Evolutionary conservation across 2,797 vertebrate genomes (phyloP), one percentile per base, ranked within the genome.

Genomic region (Eulemur rubriventer): DNA sequence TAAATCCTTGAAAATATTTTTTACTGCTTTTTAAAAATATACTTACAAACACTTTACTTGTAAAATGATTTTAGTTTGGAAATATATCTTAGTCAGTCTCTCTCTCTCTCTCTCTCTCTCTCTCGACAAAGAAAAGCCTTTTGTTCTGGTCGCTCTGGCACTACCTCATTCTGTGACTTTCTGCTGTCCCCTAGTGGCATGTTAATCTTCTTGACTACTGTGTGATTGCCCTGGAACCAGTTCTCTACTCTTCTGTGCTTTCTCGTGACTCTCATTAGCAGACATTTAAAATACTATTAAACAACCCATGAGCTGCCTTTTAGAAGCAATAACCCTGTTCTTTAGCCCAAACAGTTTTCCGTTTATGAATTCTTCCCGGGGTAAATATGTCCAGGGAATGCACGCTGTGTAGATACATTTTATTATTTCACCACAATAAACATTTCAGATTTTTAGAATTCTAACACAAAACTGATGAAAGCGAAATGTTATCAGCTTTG

Each of bases 151-250:
- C 98, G 99, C 98, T 96, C 96, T 98, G 97, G 98, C 98, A 98
- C 98, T 99, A 97, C 97, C 97, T 99, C 97, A 96, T 99, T 99
- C 98, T 99, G 98, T 99, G 99, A 99, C 99, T 99, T 99, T 99
- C 99, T 99, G 99, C 99, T 99, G 99, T 99, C 99, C 99, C 99
- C 99, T 99, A 99, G 99, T 99, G 99, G 99, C 98, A 98, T 96
- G 98, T 99, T 98, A 98, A 98, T 99, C 98, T 98, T 98, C 90
- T 93, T 98, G 98, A 98, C 98, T 98, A 83, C 97, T 98, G 98
- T 98, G 98, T 89, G 98, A 94, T 82, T 97, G 89, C 97, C 96
- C 98, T 98, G 97, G 94, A 97, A 89, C 97, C 97, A 98, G 95
- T 98, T 97, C 97, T 98, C 96, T 96, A 93, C 95, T 98, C 98